Evolutionary conservation across 2,888 invertebrate species (phyloP).

Genomic region (Clostera curtula): DNA sequence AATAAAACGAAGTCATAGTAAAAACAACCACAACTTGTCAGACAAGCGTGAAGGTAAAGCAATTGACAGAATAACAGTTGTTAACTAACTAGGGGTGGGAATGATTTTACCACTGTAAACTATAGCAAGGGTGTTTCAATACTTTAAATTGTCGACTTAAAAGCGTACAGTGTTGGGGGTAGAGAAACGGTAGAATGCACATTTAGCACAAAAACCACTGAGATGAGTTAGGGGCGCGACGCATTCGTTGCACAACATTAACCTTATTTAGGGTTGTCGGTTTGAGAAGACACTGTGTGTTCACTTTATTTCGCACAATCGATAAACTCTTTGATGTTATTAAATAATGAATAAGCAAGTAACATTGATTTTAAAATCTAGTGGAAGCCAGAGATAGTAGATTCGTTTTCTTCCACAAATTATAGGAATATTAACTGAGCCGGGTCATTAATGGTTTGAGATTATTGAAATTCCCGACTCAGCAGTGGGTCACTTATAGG

Average conservation of each 20-base stretch:
- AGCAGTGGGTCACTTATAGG: too few relatives aligned
- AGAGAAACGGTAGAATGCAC: constrained; percentile 10
- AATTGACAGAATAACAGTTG: constrained; percentile 35
- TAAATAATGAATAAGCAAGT: too few relatives aligned
- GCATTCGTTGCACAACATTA: constrained; percentile 52
- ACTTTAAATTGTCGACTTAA: constrained; percentile 20
- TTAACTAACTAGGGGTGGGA: constrained; percentile 14
- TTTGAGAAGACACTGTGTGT: too few relatives aligned
- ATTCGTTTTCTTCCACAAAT: too few relatives aligned
- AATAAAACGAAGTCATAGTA: constrained; percentile 43
- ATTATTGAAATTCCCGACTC: too few relatives aligned
- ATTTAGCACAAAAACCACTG: constrained; percentile 24
- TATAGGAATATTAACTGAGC: too few relatives aligned
- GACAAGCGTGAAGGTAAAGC: constrained; percentile 35
- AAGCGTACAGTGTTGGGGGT: constrained; percentile 5
- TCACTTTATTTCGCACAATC: too few relatives aligned
- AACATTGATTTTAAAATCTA: too few relatives aligned
- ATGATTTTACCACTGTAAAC: constrained; percentile 15
- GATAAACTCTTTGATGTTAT: too few relatives aligned
- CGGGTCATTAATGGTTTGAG: too few relatives aligned
- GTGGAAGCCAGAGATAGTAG: too few relatives aligned
- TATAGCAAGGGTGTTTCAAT: constrained; percentile 2
- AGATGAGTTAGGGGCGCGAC: constrained; percentile 36
- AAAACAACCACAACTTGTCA: constrained; percentile 31
- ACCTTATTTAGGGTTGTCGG: constrained; percentile 34